Evolutionary conservation across 1,140 invertebrate species (phyloP).

Genomic region (Aleiodes sp.): DNA sequence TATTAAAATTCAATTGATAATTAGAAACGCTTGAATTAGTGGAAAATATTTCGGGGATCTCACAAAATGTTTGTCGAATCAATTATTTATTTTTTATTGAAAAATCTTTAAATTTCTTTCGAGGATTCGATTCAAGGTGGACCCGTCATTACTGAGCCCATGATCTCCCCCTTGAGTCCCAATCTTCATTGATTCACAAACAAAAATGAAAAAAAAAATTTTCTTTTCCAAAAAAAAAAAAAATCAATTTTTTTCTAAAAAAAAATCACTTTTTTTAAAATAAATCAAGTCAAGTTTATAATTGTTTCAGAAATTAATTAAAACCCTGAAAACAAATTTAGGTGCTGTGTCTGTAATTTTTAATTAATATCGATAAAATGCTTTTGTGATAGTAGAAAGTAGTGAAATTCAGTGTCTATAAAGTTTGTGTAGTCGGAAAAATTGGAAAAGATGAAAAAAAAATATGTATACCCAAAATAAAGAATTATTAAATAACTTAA

Average conservation of each 20-base stretch:
- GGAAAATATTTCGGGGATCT: not conserved
- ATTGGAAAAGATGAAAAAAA: not conserved
- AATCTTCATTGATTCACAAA: not conserved
- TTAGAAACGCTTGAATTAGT: not conserved
- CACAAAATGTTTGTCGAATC: not conserved
- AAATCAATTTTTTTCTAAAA: too few relatives aligned
- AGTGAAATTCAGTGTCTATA: not conserved
- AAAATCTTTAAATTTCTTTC: not conserved
- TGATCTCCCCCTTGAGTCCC: conserved; percentile 50
- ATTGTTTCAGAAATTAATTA: not conserved
- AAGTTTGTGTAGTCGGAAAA: not conserved
- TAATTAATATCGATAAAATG: conserved; percentile 9
- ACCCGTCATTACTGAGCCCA: conserved; percentile 54
- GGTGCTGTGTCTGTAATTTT: not conserved
- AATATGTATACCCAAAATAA: not conserved
- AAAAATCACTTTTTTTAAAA: too few relatives aligned
- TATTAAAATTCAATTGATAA: not conserved
- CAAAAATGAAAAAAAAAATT: not conserved
- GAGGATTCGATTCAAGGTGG: conserved; percentile 41
- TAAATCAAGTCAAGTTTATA: too few relatives aligned
- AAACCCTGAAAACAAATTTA: not conserved
- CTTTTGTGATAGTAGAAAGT: conserved; percentile 27
- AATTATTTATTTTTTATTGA: not conserved
- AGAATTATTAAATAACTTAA: not conserved
- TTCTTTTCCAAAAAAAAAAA: not conserved